A percentile compares a stretch with the other conserved stretches of the same genome.
Evolutionary conservation across 2,113 vertebrate species (phyloP).

Genomic region (Pseudonaja textilis): DNA sequence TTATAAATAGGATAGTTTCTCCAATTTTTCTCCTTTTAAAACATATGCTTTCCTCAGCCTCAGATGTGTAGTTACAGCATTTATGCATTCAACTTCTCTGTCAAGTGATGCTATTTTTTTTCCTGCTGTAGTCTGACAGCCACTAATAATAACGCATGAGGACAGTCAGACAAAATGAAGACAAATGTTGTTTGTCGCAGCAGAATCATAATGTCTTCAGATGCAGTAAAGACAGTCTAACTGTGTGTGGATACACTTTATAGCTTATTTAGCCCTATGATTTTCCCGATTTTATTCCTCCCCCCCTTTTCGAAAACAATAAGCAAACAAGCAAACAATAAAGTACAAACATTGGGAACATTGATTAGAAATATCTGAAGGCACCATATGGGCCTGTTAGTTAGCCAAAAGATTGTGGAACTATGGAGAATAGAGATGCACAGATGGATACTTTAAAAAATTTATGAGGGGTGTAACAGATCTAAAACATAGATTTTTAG

Average conservation of each 20-base stretch:
- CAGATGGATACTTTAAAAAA: slow-evolving; percentile 91
- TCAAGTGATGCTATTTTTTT: slow-evolving; percentile 84
- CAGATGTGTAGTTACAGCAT: slow-evolving; percentile 72
- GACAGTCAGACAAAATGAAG: slow-evolving; percentile 98
- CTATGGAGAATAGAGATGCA: slow-evolving; percentile 77
- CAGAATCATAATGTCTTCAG: slow-evolving; percentile 92
- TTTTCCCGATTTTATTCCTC: slow-evolving; percentile 67
- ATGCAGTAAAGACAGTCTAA: slow-evolving; percentile 83
- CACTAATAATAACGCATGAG: slow-evolving; percentile 99
- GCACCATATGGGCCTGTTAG: slow-evolving; percentile 82
- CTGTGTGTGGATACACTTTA: slow-evolving; percentile 85
- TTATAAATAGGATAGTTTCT: slow-evolving; percentile 43
- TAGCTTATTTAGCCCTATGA: slow-evolving; percentile 80
- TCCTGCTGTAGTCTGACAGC: slow-evolving; percentile 84
- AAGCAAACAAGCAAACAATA: slow-evolving; percentile 52
- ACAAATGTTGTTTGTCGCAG: slow-evolving; percentile 91
- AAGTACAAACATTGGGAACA: slow-evolving; percentile 75
- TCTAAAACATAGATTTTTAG: slow-evolving; percentile 83
- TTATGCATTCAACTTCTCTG: slow-evolving; percentile 84
- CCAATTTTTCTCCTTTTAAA: slow-evolving; percentile 59
- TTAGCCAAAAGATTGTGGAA: slow-evolving; percentile 79
- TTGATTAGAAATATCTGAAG: slow-evolving; percentile 79
- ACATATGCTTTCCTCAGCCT: slow-evolving; percentile 63
- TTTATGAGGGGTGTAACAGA: slow-evolving; percentile 83
- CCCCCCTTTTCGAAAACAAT: slow-evolving; percentile 50